Evolutionary conservation across 2,113 vertebrate genomes (phyloP), one percentile per base, ranked within the genome.

Genomic region (Prionailurus viverrinus): DNA sequence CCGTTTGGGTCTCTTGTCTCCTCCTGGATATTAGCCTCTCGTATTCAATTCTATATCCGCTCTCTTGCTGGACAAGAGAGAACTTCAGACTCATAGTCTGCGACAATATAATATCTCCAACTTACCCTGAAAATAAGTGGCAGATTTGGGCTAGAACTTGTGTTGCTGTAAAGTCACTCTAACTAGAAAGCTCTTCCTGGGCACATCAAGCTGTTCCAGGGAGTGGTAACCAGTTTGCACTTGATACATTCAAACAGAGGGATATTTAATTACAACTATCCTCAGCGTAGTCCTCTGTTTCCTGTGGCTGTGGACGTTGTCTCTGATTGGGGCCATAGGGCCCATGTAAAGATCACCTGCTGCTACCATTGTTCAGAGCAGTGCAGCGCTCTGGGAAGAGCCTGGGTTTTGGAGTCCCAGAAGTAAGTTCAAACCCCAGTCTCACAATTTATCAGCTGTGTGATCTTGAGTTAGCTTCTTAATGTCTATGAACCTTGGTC

Each of bases 381-480:
- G 10, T n/a, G 23, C 33, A 31, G 39, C 33, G 80, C 65, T 41
- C 3, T 65, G 14, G n/a, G 5, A 80, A 68, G 36, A 86, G 25
- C 61, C 89, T 91, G 48, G 27, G 21, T 19, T 93, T 29, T 25
- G 66, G 48, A 89, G 51, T 92, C 68, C 69, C 51, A 91, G 31
- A 74, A 53, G 3, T 39, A 39, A 65, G 41, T 74, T 94, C 73
- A 91, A 82, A 89, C 41, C 1, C 14, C 4, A 31, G 9, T 79
- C 97, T 95, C 88, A 85, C 89, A 51, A 29, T 65, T 91, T 94
- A 78, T 58, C 1, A 68, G 88, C 48, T 1, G 0, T 39, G 33
- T 51, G 87, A 53, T 84, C 97, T 96, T 78, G 81, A 96, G 83
- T 68, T 66, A 92, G 95, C 48, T 23, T 68, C 61, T 95, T 92